phyloP scores from a whole-genome alignment of 2,888 invertebrate genomes.

The Apodemia duryi region DNA sequence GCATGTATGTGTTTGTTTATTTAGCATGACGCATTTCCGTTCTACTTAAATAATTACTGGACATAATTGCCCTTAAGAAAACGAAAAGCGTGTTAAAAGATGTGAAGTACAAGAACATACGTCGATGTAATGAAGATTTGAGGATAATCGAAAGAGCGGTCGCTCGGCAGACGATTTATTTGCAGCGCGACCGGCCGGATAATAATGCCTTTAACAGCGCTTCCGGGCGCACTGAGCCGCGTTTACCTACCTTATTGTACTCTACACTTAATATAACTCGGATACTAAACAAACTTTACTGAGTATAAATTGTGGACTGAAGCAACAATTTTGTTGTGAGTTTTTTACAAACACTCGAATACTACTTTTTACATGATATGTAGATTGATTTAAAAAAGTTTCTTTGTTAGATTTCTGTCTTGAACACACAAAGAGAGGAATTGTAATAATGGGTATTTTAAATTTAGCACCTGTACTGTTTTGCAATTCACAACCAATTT shows the following conservation, averaged over 20 bases:
- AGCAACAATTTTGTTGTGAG: neutral
- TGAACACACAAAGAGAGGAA: too few species aligned
- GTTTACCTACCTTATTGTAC: conserved; percentile 33
- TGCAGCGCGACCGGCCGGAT: conserved; percentile 75
- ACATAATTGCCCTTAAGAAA: conserved; percentile 28
- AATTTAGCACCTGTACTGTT: too few species aligned
- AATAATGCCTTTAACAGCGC: conserved; percentile 74
- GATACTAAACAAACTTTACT: neutral
- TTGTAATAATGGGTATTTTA: too few species aligned
- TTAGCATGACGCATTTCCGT: too few species aligned
- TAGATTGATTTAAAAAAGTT: too few species aligned
- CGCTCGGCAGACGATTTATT: conserved; percentile 74
- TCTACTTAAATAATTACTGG: neutral
- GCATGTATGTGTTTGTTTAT: too few species aligned
- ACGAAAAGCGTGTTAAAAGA: conserved; percentile 27
- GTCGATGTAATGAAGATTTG: conserved; percentile 78
- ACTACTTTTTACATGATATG: neutral
- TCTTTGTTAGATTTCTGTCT: too few species aligned
- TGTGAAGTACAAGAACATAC: conserved; percentile 50
- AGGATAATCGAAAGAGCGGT: conserved; percentile 77
- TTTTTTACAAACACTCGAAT: neutral
- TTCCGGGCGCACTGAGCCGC: conserved; percentile 49
- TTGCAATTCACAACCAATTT: too few species aligned
- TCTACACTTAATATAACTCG: neutral
- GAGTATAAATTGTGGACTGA: too few species aligned